Evolutionary conservation across 2,113 vertebrate species (phyloP), one percentile per base, ranked within the genome.

Genomic region (Vidua macroura): DNA sequence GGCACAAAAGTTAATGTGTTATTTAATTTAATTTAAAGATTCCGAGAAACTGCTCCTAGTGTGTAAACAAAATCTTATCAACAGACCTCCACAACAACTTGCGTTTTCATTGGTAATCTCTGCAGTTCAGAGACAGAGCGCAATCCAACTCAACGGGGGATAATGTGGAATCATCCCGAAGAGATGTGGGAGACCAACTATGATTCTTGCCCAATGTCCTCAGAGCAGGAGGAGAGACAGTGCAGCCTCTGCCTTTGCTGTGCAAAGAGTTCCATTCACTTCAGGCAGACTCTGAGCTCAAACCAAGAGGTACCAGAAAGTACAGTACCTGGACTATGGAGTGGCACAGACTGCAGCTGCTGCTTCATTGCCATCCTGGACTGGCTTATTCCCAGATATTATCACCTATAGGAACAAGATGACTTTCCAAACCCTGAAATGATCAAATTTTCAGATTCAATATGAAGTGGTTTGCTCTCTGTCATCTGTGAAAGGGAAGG

Each of bases 11-110:
- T 78, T 55, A 81, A 63, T 60, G 18, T 66, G 35, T 37, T 63
- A 87, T 85, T 88, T 95, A 95, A 79, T 81, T 93, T 78, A 83
- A 93, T 79, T 75, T 88, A 66, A 88, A 74, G 66, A 72, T 94
- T 94, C 55, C 7, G 18, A 96, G 87, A 92, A 95, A 92, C 13
- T 91, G 56, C 33, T 94, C 46, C 55, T 78, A 56, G 48, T 76
- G 51, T 64, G 43, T 88, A 92, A 95, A 95, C 53, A 91, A 91
- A 94, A 46, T 52, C 80, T 90, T 94, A 93, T 92, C 92, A 81
- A 56, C 58, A 33, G 35, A 58, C 59, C 37, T 87, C 48, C 66
- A n/a, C n/a, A 62, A 49, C 39, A 90, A 72, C 8, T 72, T 48
- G 3, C 89, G 53, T 75, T 97, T 95, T 87, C 16, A 24, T 68